Evolutionary conservation across 2,113 vertebrate species (phyloP).

Genomic region (Colossoma macropomum): DNA sequence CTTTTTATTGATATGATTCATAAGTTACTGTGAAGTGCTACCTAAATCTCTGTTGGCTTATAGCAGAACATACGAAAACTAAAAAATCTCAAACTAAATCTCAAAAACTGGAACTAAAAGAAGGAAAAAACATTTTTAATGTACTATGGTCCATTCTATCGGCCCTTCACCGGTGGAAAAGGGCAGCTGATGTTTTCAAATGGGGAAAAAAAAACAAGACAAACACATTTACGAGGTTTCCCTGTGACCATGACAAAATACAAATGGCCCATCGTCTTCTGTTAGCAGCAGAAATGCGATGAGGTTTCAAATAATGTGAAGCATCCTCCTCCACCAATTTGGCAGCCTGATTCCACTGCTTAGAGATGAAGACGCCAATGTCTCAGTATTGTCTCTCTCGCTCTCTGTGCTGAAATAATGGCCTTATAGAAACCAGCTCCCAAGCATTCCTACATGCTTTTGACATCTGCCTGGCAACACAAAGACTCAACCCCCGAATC

Average conservation of each 20-base stretch:
- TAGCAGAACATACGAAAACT: no score
- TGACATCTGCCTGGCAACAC: not conserved
- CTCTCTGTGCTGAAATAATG: not conserved
- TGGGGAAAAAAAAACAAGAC: no score
- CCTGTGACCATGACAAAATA: not conserved
- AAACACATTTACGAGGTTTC: not conserved
- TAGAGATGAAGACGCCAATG: not conserved
- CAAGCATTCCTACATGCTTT: conserved; percentile 9
- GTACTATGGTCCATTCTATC: no score
- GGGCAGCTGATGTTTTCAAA: no score
- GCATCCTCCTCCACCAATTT: not conserved
- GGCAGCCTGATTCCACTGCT: not conserved
- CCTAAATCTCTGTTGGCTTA: no score
- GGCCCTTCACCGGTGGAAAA: no score
- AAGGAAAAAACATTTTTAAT: no score
- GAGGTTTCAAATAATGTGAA: not conserved
- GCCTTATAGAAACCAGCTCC: not conserved
- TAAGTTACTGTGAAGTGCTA: no score
- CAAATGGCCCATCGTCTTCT: not conserved
- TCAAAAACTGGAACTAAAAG: no score
- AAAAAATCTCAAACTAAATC: no score
- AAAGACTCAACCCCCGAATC: not conserved
- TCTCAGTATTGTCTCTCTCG: not conserved
- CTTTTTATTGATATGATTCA: no score
- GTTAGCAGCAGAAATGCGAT: not conserved